Base-by-base conservation (phyloP, 2,888 invertebrate genomes). In the Chrysolina haemoptera region DNA sequence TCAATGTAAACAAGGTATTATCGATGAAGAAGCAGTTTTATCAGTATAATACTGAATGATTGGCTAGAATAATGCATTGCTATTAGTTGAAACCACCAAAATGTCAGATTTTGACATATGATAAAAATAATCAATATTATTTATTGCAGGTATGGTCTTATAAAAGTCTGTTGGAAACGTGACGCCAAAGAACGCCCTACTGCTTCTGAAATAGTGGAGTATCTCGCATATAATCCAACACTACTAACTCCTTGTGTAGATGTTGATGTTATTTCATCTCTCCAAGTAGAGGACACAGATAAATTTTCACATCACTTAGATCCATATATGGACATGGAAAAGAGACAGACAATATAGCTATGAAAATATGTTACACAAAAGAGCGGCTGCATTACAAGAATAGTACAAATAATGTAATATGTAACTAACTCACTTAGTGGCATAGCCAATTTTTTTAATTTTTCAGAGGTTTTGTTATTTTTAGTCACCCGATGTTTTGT, bases 181-280 rank as follows among this genome's bases (percentile, higher is more conserved):
- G 93, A 94, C 69, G 89, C 91, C 41, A 90, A 91, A 76, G 90
- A 91, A 81, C 92, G 97, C 18, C 95, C 96, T 4, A 90, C 92
- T 1, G 94, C 96, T 0, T 91, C 92, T 0, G 94, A 94, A 87
- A 93, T 97, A 73, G 94, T 95, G 1, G 95, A 95, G 75, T 93
- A 94, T 84, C 90, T 97, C 74, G 94, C 94, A 2, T 94, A 92
- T 82, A 93, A 93, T 86, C 94, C 95, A 16, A 91, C 93, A 6
- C 90, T 97, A 70, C 89, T 97, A 66, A 88, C 92, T 22, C 95
- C 97, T 0, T 94, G 95, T 83, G 89, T 96, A 48, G 96, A 96
- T 84, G 91, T 92, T n/a, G n/a, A n/a, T 76, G 95, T 94, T 65
- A 74, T 78, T 14, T 91, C 93, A 62, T 93, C 94, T 74, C 93